Evolutionary conservation across 1,140 invertebrate genomes (phyloP).

Genomic region (Ceratitis capitata): DNA sequence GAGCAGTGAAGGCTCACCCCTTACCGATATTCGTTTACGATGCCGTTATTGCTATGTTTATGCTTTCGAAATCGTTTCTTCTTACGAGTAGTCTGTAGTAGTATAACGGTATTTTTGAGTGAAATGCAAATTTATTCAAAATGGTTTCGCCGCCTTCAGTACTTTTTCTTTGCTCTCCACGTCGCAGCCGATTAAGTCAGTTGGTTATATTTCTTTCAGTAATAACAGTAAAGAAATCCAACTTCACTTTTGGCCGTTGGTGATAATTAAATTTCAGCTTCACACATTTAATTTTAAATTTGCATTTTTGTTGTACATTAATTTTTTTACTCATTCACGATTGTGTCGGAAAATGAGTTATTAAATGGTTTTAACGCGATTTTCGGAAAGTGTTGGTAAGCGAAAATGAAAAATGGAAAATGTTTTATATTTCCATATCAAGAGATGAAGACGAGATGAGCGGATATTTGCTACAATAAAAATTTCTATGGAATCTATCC

Average conservation of each 20-base stretch:
- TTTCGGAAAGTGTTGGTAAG: no score
- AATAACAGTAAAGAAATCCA: slow-evolving; percentile 4
- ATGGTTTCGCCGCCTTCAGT: slow-evolving; percentile 9
- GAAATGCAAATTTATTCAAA: slow-evolving; percentile 38
- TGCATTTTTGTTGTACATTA: slow-evolving; percentile 5
- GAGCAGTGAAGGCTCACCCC: not conserved
- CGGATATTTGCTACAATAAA: no score
- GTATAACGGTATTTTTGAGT: slow-evolving; percentile 1
- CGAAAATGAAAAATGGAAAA: no score
- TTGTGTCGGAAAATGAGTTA: not conserved
- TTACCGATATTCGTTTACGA: not conserved
- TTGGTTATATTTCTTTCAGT: not conserved
- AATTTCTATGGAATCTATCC: no score
- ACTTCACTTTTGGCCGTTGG: not conserved
- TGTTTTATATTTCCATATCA: no score
- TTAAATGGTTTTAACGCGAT: not conserved
- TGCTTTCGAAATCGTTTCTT: slow-evolving; percentile 31
- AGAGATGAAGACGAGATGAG: no score
- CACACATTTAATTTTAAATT: slow-evolving; percentile 36
- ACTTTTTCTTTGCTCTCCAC: not conserved
- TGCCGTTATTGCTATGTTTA: not conserved
- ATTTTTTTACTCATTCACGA: not conserved
- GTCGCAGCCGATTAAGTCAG: not conserved
- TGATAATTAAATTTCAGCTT: slow-evolving; percentile 35
- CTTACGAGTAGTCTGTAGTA: not conserved